Conservation (phyloP, 2,797 vertebrate species). For the Dallia pectoralis region DNA sequence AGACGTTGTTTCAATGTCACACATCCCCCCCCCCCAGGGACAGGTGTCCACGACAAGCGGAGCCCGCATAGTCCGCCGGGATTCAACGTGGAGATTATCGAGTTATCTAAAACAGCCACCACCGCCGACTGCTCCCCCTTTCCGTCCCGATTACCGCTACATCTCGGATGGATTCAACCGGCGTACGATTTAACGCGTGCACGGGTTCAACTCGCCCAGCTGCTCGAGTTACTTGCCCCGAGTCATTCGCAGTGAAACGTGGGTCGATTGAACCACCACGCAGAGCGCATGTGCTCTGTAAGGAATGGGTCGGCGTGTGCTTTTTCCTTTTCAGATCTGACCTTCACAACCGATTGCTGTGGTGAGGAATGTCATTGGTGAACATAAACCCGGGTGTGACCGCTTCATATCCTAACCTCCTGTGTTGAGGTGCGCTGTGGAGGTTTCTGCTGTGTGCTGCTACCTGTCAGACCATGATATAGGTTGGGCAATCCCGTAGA, state of each 20-base stretch:
- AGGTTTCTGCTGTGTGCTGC: too few relatives aligned
- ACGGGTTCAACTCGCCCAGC: too few relatives aligned
- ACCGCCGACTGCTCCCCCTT: conserved; percentile 7
- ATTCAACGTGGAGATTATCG: conserved; percentile 26
- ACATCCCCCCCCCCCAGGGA: neutral
- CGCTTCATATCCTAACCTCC: too few relatives aligned
- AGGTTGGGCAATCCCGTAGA: too few relatives aligned
- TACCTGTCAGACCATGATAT: too few relatives aligned
- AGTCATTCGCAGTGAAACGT: neutral
- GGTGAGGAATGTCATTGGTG: neutral
- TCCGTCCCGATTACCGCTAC: too few relatives aligned
- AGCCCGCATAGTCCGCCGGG: neutral
- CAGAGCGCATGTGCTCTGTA: neutral
- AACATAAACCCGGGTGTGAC: neutral
- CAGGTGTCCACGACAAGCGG: neutral
- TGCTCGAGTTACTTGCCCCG: too few relatives aligned
- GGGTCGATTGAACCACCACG: neutral
- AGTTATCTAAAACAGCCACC: conserved; percentile 33
- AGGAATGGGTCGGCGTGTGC: neutral
- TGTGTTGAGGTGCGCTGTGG: too few relatives aligned
- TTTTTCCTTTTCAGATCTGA: neutral
- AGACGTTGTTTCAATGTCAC: neutral
- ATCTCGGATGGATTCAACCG: too few relatives aligned
- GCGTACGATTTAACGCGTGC: too few relatives aligned
- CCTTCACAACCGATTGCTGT: neutral